A percentile compares a stretch with the other conserved stretches of the same genome.
These are phyloP conservation scores for Mercenaria mercenaria DNA, from an alignment of 1,140 invertebrate species.

Conservation along the genomic window DNA sequence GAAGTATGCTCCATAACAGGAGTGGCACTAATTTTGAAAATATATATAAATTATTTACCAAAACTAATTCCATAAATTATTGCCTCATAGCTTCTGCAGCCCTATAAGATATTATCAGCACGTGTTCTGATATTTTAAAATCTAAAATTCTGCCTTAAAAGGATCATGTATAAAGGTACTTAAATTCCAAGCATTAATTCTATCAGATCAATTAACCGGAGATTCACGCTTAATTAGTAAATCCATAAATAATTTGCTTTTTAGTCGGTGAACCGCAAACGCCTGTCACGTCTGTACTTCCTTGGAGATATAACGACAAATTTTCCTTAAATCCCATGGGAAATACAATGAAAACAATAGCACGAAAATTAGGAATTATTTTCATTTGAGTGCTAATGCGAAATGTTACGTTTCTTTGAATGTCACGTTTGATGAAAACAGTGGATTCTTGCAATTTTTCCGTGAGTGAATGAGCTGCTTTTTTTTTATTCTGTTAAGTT, in stretches of 20 bases:
- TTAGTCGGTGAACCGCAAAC: not conserved
- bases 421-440: not conserved
- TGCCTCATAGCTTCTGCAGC: too few relatives aligned
- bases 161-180: not conserved
- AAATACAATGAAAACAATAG: not conserved
- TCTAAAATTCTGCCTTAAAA: not conserved
- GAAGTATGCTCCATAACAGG: not conserved
- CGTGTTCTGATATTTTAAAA: not conserved
- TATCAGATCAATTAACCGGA: not conserved
- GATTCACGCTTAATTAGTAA: constrained; percentile 32
- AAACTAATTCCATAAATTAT: not conserved
- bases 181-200: not conserved
- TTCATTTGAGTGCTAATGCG: constrained; percentile 25
- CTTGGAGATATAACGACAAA: constrained; percentile 4
- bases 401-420: not conserved
- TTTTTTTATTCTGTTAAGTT: too few relatives aligned
- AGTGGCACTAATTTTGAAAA: not conserved
- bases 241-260: constrained; percentile 46
- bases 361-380: not conserved
- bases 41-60: not conserved
- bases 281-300: not conserved
- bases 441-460: too few relatives aligned
- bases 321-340: not conserved
- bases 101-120: not conserved
- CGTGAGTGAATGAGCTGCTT: too few relatives aligned